Evolutionary conservation across 2,113 vertebrate genomes (phyloP).

Genomic region (Leuciscus idus): DNA sequence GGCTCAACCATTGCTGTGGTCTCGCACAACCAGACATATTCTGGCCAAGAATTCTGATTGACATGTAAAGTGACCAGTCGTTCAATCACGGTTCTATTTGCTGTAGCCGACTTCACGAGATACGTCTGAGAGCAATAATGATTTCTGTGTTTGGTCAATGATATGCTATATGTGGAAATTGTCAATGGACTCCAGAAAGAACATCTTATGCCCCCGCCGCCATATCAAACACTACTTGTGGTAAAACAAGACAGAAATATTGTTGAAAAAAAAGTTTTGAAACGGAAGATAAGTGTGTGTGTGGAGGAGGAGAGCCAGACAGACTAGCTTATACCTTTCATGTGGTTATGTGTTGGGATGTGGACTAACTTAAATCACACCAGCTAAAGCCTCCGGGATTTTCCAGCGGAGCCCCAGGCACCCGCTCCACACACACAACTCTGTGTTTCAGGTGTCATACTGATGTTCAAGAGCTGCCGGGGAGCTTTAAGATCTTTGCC

Average conservation of each 20-base stretch:
- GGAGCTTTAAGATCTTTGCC: conserved; percentile 42
- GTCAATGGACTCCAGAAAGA: neutral
- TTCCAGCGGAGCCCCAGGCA: neutral
- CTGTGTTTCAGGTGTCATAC: conserved; percentile 42
- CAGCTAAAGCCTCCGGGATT: conserved; percentile 6
- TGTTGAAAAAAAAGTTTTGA: neutral
- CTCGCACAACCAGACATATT: too few relatives aligned
- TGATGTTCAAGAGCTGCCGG: conserved; percentile 21
- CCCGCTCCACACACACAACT: neutral
- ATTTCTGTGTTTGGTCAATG: neutral
- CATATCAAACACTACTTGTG: neutral
- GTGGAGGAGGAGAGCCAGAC: neutral
- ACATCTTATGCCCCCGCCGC: neutral
- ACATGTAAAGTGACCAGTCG: neutral
- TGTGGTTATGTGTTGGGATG: conserved; percentile 12
- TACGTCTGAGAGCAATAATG: neutral
- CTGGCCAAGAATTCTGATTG: too few relatives aligned
- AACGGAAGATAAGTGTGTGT: neutral
- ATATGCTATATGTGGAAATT: neutral
- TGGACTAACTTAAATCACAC: conserved; percentile 3
- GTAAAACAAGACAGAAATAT: neutral
- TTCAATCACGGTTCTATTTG: neutral
- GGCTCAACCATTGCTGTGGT: too few relatives aligned
- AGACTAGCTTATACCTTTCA: neutral
- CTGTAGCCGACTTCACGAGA: neutral